Conservation (phyloP, 1,140 invertebrate species). For the Bombus waltoni region DNA sequence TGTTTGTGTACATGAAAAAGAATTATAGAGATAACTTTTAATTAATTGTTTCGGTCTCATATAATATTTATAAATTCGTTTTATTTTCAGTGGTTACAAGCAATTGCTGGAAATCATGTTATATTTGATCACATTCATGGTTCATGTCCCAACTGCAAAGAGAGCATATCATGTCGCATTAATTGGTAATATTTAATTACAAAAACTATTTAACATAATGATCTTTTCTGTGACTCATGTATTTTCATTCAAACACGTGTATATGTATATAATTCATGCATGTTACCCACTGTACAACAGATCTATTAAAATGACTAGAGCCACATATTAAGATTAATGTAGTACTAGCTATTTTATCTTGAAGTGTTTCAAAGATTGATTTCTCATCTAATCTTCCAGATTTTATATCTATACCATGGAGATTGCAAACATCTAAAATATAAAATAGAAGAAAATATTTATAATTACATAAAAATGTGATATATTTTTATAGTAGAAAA, state of each 20-base stretch:
- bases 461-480: background rate
- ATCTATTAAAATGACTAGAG: constrained; percentile 73
- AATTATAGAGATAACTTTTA: constrained; percentile 5
- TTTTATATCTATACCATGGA: constrained; percentile 72
- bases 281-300: constrained; percentile 57
- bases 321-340: constrained; percentile 79
- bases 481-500: background rate
- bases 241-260: constrained; percentile 72
- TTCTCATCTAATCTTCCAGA: constrained; percentile 63
- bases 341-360: constrained; percentile 50
- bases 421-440: constrained; percentile 44
- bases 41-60: background rate
- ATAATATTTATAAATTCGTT: constrained; percentile 26
- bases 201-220: background rate
- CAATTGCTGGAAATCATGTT: constrained; percentile 73
- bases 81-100: constrained; percentile 78
- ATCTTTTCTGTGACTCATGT: background rate
- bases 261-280: constrained; percentile 64
- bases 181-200: constrained; percentile 30
- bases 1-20: background rate
- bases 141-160: constrained; percentile 77
- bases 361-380: constrained; percentile 58
- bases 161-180: constrained; percentile 74
- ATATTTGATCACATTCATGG: constrained; percentile 78
- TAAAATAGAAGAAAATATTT: constrained; percentile 8